Conservation (phyloP, 2,113 vertebrate species). For the Rafetus swinhoei region DNA sequence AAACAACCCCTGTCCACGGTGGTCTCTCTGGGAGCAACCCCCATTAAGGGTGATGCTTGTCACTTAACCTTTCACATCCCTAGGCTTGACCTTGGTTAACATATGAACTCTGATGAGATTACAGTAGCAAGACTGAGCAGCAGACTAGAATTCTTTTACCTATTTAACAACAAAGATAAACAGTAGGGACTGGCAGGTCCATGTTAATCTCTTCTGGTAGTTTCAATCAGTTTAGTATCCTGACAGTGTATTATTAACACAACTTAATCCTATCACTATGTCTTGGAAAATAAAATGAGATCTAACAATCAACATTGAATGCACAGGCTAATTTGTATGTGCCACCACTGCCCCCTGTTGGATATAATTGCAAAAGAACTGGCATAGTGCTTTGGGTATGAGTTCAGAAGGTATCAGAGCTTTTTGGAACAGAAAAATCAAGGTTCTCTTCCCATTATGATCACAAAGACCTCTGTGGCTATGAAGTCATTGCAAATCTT, state of each 20-base stretch:
- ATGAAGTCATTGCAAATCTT: neutral
- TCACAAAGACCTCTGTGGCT: fast-evolving
- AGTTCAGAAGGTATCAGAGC: fast-evolving
- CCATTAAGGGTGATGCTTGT: too few relatives aligned
- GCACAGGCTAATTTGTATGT: neutral
- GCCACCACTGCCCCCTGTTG: conserved; percentile 24
- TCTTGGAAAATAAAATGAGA: neutral
- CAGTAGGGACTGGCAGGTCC: neutral
- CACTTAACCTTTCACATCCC: too few relatives aligned
- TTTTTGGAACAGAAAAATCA: neutral
- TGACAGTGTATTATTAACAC: neutral
- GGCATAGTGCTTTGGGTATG: fast-evolving
- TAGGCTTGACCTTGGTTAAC: neutral
- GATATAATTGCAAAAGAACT: neutral
- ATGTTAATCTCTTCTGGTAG: neutral
- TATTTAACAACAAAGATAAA: neutral
- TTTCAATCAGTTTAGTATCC: neutral
- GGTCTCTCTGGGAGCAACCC: too few relatives aligned
- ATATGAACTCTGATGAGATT: neutral
- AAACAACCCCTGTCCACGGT: too few relatives aligned
- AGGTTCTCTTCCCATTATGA: neutral
- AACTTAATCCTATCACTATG: neutral
- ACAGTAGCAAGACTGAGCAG: neutral
- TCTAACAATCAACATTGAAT: neutral
- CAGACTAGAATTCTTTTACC: neutral